Base-by-base conservation (phyloP, 2,113 vertebrate genomes). In the Chionis minor region DNA sequence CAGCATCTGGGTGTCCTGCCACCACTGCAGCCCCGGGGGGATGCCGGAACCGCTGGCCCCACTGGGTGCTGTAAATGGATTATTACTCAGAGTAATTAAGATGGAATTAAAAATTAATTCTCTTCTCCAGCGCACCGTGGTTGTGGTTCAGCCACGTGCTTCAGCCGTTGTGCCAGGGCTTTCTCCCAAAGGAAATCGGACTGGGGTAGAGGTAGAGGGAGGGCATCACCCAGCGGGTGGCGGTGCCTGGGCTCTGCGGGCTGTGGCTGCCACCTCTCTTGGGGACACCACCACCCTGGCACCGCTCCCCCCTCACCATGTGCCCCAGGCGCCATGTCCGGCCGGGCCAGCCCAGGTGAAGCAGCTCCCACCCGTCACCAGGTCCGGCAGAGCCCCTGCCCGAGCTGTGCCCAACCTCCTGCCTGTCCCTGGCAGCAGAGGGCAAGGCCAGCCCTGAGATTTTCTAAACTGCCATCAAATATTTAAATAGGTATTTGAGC, bases 31-130 rank as follows among this genome's bases (percentile, higher is more conserved):
- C 80, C 92, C 73, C 3, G 0, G 19, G 45, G 80, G 59, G 30
- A 52, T 38, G 33, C 79, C 1, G 5, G 49, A 54, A 85, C 54
- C 5, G 2, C 45, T 0, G 2, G 51, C 71, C 94, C 81, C 82
- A 62, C 75, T 0, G 59, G 79, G 82, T 66, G 27, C 86, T 78
- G 77, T 93, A 92, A 95, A 97, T 97, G 97, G 98, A 97, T 98
- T 98, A 98, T 97, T 98, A 97, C 97, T 97, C 90, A 22, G 77
- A 97, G 97, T 98, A 98, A 98, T 98, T 98, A 98, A 98, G 97
- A 97, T 96, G 96, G 98, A 98, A 98, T 98, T 98, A 98, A 98
- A 98, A 98, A 98, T 98, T 98, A 98, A 98, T 98, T 98, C 96
- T 96, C 92, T 96, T 95, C 95, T 97, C 96, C 94, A 96, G 93